Evolutionary conservation across 2,888 invertebrate species (phyloP), one percentile per base, ranked within the genome.

Genomic region (Dryobota labecula): DNA sequence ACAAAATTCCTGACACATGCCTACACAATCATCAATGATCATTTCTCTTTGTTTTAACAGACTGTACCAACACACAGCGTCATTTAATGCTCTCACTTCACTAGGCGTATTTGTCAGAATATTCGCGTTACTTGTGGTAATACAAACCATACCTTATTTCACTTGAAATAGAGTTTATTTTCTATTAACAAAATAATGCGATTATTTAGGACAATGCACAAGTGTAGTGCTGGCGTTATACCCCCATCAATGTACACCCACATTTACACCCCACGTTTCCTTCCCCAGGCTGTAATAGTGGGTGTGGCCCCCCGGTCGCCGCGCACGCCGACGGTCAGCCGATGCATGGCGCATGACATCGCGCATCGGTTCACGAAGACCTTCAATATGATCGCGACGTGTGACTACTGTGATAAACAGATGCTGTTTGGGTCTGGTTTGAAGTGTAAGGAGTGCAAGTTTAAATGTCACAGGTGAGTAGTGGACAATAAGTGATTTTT

Each of bases 371-470:
- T 99, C 94, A 97, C 97, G 70, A 98, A 98, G 96, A 98, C 97
- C 45, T 98, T 98, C 94, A 98, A 98, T 94, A 97, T 98, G 96
- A 98, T 98, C 93, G 98, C 98, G 67, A 98, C 98, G 2, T 99
- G 99, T 94, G 98, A 98, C 93, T 97, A 98, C 90, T 99, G 99
- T 94, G 97, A 98, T 87, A 98, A 98, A 90, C 98, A 98, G 92
- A 98, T 98, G 97, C 97, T 98, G 85, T 97, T 98, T 91, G 98
- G 97, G 45, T 96, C 97, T 33, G 98, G 98, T 13, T 96, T 98
- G 84, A 99, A 98, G 94, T 99, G 99, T 94, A 99, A 98, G 92
- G 99, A 99, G 94, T 99, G 99, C 97, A 99, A 99, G 96, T 99
- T 98, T 91, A 98, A 97, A 87, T 98, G 98, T 91, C 98, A 98